These are phyloP conservation scores for Molothrus aeneus DNA, from an alignment of 2,797 vertebrate genomes.

Conservation along the genomic window DNA sequence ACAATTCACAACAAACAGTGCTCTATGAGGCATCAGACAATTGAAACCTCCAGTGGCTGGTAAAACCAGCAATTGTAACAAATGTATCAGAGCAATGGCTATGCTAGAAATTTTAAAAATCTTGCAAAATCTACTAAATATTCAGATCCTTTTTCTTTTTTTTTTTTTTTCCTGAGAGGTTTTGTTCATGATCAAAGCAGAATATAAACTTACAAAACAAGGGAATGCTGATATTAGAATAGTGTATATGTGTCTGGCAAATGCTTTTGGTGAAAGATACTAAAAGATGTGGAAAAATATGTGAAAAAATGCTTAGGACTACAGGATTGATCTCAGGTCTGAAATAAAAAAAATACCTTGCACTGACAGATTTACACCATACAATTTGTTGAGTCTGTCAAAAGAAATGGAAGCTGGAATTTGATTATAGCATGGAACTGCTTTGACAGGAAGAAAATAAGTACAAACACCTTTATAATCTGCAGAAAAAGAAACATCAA, in stretches of 20 bases:
- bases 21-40: neutral
- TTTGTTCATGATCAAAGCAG: neutral
- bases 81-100: neutral
- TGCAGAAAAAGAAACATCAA: neutral
- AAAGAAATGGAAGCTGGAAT: neutral
- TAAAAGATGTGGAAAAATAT: neutral
- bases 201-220: neutral
- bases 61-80: slow-evolving; percentile 20
- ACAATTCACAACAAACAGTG: neutral
- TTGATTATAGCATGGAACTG: neutral
- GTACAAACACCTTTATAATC: neutral
- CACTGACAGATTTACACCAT: slow-evolving; percentile 29
- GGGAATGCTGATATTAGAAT: neutral
- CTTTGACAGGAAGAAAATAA: slow-evolving; percentile 24
- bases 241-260: neutral
- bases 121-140: neutral
- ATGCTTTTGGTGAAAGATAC: neutral
- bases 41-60: neutral
- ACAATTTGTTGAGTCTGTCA: slow-evolving; percentile 34
- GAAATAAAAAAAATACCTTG: slow-evolving; percentile 44
- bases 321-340: neutral
- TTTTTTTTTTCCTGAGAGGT: too few relatives aligned
- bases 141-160: neutral
- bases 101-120: neutral
- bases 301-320: neutral